phyloP scores from a whole-genome alignment of 2,113 vertebrate species.

The Rhinogobius similis region DNA sequence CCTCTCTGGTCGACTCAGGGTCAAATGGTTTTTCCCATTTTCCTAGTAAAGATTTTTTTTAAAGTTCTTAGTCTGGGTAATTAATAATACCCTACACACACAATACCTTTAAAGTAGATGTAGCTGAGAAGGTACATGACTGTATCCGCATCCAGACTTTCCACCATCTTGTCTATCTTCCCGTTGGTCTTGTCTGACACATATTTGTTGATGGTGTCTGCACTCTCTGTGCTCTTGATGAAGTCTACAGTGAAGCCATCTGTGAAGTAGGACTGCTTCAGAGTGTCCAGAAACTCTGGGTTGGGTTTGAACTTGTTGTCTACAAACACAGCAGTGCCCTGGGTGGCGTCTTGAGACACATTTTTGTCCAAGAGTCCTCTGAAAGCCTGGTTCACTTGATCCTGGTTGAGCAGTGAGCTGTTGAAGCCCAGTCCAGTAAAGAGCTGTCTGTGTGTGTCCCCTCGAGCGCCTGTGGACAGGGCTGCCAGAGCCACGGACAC shows the following conservation, averaged over 20 bases:
- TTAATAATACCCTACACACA: background rate
- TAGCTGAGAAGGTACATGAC: slow-evolving; percentile 75
- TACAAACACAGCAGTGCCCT: slow-evolving; percentile 70
- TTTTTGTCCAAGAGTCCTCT: slow-evolving; percentile 34
- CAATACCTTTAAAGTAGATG: slow-evolving; percentile 78
- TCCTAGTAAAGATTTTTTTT: slow-evolving; percentile 52
- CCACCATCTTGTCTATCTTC: slow-evolving; percentile 70
- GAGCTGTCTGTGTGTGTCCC: slow-evolving; percentile 72
- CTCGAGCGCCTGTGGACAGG: slow-evolving; percentile 72
- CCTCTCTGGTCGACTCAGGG: slow-evolving; percentile 30
- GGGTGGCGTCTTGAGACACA: slow-evolving; percentile 9
- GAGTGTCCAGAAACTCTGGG: slow-evolving; percentile 52
- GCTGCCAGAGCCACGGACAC: slow-evolving; percentile 77
- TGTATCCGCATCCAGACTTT: slow-evolving; percentile 42
- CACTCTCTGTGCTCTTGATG: slow-evolving; percentile 33
- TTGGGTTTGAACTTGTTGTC: slow-evolving; percentile 27
- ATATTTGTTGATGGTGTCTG: slow-evolving; percentile 62
- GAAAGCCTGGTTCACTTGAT: slow-evolving; percentile 49
- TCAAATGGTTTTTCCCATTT: slow-evolving; percentile 73
- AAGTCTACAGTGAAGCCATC: slow-evolving; percentile 70
- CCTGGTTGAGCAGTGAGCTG: slow-evolving; percentile 21
- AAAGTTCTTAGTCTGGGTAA: too few relatives aligned
- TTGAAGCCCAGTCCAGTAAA: slow-evolving; percentile 69
- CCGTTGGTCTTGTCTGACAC: slow-evolving; percentile 64
- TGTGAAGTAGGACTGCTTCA: slow-evolving; percentile 61